Base-by-base conservation (phyloP, 2,113 vertebrate genomes). In the Elgaria multicarinata region DNA sequence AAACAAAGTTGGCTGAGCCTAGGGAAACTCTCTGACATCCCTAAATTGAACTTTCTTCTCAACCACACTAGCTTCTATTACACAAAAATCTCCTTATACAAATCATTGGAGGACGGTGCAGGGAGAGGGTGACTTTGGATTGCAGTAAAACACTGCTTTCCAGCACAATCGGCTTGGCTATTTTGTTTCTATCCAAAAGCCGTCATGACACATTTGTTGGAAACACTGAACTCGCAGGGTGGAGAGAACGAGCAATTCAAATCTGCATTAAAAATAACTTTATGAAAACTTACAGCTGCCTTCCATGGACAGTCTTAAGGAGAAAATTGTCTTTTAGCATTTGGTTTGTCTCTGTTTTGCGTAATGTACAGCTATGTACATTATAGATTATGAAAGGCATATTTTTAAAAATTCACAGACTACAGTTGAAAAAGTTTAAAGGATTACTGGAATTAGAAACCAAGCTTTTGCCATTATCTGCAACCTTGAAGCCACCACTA, bases 201-300 rank as follows among this genome's bases (percentile, higher is more conserved):
- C 89, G 81, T 36, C 20, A 87, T 58, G 71, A 69, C 72, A 84
- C 78, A 64, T 76, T 83, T 82, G 24, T 44, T 76, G 46, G 42
- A 82, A 76, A 33, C 71, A 76, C 44, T 85, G 26, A 76, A 76
- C 75, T 39, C 67, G n/a, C 26, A 79, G 77, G 44, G 36, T 28
- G 42, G 85, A 75, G 12, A 88, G 87, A 93, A 90, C 91, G 53
- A 84, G 81, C 36, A 55, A 90, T 81, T 84, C 85, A 74, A 93
- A 66, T 71, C 67, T 3, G 79, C 26, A 92, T 79, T 86, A 26
- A 81, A 28, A 14, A 94, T 55, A 28, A 53, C 79, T 75, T 84
- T 28, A 89, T 66, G 20, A 77, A 93, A 95, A 94, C 33, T 92
- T 85, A 10, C 18, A 14, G 71, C 64, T 84, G n/a, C 16, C 66